Percentiles rank a stretch among this genome's conserved stretches.
phyloP scores from a whole-genome alignment of 2,797 vertebrate species.

The Pseudocheirus occidentalis region DNA sequence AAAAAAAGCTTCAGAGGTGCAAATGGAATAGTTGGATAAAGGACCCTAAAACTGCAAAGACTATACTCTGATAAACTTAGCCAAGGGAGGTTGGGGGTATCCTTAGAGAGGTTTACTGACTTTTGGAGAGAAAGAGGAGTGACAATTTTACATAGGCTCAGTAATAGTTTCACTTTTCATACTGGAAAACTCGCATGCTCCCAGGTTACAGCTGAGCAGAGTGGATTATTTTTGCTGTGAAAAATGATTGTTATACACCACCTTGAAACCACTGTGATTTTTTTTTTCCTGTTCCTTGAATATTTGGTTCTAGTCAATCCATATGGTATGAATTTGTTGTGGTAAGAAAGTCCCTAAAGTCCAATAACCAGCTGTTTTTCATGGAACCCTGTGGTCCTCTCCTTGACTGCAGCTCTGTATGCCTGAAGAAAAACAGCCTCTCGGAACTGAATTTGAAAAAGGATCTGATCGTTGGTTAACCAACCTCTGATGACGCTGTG shows the following conservation, averaged over 20 bases:
- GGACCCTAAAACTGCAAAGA: constrained; percentile 20
- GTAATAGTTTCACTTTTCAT: constrained; percentile 32
- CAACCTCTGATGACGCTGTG: constrained; percentile 59
- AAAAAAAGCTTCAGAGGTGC: constrained; percentile 19
- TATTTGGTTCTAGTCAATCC: constrained; percentile 56
- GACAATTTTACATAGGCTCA: neutral
- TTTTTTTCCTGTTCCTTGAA: constrained; percentile 50
- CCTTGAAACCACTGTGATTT: constrained; percentile 54
- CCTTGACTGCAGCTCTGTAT: constrained; percentile 64
- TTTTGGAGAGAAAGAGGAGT: neutral
- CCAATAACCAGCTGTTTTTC: constrained; percentile 70
- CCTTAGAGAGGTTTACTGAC: constrained; percentile 17
- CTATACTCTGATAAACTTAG: constrained; percentile 29
- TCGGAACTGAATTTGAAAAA: constrained; percentile 62
- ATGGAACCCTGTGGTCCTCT: constrained; percentile 59
- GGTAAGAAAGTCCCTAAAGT: constrained; percentile 61
- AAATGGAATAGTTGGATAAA: constrained; percentile 33
- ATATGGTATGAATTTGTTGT: constrained; percentile 64
- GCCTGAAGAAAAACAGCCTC: constrained; percentile 68
- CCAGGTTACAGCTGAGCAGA: constrained; percentile 52
- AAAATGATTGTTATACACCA: constrained; percentile 39
- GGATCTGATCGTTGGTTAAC: constrained; percentile 55
- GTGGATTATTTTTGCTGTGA: constrained; percentile 51
- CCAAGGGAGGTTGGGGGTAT: neutral
- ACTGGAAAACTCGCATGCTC: constrained; percentile 49